Percentiles rank a stretch among this genome's conserved stretches.
These are phyloP conservation scores for Mustela lutreola DNA, from an alignment of 2,113 vertebrate species.

Conservation along the genomic window DNA sequence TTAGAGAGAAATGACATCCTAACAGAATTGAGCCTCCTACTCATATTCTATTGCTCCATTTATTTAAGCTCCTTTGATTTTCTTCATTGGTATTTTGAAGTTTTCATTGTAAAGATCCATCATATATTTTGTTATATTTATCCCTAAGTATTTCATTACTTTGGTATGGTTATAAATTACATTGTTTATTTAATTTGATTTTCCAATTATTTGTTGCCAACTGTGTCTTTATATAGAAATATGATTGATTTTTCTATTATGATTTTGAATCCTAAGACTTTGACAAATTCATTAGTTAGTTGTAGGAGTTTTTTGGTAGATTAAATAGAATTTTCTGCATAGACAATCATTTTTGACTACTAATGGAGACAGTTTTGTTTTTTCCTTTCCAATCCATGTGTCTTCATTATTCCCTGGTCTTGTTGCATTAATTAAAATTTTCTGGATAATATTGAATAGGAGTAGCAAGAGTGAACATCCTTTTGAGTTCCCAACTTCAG, in stretches of 20 bases:
- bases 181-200: neutral
- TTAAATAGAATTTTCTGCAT: neutral
- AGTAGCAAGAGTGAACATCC: neutral
- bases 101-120: neutral
- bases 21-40: neutral
- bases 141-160: neutral
- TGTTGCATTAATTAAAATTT: neutral
- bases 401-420: neutral
- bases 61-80: neutral
- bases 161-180: neutral
- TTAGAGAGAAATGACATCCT: neutral
- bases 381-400: neutral
- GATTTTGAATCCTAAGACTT: conserved; percentile 31
- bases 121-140: conserved; percentile 22
- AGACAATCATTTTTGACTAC: neutral
- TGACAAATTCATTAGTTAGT: neutral
- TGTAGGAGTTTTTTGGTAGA: neutral
- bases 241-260: conserved; percentile 4
- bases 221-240: neutral
- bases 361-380: neutral
- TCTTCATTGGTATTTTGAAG: conserved; percentile 8
- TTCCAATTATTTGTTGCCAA: neutral
- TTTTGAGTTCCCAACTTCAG: neutral
- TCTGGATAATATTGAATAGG: neutral
- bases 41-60: neutral